Evolutionary conservation across 2,888 invertebrate genomes (phyloP).

Genomic region (Parascotia fuliginaria): DNA sequence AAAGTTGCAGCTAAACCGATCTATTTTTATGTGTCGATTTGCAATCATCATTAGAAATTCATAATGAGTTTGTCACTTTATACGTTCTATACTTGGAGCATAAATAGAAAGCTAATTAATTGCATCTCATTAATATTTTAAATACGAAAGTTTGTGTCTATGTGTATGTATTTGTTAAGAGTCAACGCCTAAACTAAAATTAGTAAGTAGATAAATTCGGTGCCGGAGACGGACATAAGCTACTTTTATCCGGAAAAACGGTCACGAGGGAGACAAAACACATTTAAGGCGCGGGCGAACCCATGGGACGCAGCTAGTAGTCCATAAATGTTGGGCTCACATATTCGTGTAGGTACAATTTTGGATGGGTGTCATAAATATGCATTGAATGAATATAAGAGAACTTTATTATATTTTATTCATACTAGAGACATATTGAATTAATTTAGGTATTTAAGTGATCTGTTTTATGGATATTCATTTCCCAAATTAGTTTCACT

Average conservation of each 20-base stretch:
- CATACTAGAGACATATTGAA: conserved; percentile 17
- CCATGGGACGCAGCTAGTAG: no score
- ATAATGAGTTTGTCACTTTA: conserved; percentile 36
- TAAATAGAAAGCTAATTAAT: conserved; percentile 52
- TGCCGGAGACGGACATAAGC: no score
- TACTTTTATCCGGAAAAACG: no score
- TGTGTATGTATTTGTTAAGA: no score
- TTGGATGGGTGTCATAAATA: conserved; percentile 21
- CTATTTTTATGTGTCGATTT: conserved; percentile 26
- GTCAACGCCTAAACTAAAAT: no score
- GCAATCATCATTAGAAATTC: conserved; percentile 36
- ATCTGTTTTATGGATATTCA: no score
- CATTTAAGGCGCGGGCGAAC: no score
- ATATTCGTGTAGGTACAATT: conserved; percentile 22
- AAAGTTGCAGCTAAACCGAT: conserved; percentile 1
- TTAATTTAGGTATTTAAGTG: conserved; percentile 9
- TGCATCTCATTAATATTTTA: no score
- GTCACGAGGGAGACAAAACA: no score
- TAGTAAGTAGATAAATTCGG: no score
- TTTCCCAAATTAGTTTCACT: no score
- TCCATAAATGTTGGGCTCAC: conserved; percentile 31
- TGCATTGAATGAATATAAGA: not conserved
- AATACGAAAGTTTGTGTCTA: no score
- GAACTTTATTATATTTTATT: conserved; percentile 11
- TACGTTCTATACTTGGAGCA: conserved; percentile 30